A percentile compares a stretch with the other conserved stretches of the same genome.
Evolutionary conservation across 2,797 vertebrate species (phyloP).

Genomic region (Peromyscus nudipes): DNA sequence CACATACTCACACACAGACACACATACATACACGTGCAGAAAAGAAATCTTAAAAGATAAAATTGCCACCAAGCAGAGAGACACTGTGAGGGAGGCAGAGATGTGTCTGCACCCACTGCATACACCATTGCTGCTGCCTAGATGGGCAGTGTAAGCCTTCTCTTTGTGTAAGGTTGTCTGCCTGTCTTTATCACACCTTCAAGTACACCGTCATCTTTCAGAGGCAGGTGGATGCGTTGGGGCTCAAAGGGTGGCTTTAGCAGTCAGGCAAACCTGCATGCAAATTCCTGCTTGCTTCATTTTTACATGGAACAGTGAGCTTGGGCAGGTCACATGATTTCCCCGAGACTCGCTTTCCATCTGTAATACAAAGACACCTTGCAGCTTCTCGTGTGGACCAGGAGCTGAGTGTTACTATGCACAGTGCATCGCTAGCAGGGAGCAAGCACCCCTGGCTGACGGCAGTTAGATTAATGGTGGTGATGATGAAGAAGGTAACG

Average conservation of each 20-base stretch:
- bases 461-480: neutral
- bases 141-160: no score
- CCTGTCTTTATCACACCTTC: neutral
- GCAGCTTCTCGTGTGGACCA: neutral
- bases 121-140: neutral
- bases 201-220: neutral
- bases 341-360: neutral
- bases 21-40: neutral
- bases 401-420: neutral
- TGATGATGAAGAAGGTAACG: rapidly evolving
- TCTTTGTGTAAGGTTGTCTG: no score
- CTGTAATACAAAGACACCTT: neutral
- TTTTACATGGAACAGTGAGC: neutral
- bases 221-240: neutral
- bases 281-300: neutral
- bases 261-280: neutral
- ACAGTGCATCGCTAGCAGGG: rapidly evolving
- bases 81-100: rapidly evolving
- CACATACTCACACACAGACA: neutral
- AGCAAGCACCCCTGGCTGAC: rapidly evolving
- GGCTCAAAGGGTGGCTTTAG: neutral
- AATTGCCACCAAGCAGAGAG: neutral
- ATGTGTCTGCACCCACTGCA: neutral
- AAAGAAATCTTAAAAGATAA: neutral
- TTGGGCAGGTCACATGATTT: neutral